phyloP scores from a whole-genome alignment of 2,797 vertebrate species.

The Sebastes nivosus region DNA sequence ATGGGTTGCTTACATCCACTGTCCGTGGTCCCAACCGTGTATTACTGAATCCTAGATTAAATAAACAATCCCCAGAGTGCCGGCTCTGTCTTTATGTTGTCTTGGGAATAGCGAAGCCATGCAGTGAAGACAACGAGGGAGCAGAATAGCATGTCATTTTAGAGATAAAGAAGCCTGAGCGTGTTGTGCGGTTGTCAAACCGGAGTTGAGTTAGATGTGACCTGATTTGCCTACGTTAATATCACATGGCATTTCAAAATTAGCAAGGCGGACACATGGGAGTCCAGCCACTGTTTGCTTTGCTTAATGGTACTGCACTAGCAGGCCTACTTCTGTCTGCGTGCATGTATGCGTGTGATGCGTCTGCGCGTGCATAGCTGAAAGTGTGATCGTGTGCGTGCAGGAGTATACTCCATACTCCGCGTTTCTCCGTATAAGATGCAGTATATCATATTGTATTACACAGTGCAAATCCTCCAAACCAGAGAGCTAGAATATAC shows the following conservation, averaged over 20 bases:
- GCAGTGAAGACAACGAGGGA: slow-evolving; percentile 22
- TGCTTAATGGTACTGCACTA: slow-evolving; percentile 47
- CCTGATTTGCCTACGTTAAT: slow-evolving; percentile 69
- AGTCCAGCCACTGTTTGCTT: slow-evolving; percentile 42
- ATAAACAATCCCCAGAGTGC: slow-evolving; percentile 48
- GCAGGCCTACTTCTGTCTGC: slow-evolving; percentile 1
- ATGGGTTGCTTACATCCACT: slow-evolving; percentile 56
- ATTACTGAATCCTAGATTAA: slow-evolving; percentile 42
- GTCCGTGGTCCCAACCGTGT: slow-evolving; percentile 15
- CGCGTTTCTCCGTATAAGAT: neutral
- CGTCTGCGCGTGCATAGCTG: neutral
- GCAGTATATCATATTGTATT: slow-evolving; percentile 61
- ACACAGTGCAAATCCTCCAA: slow-evolving; percentile 28
- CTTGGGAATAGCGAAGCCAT: slow-evolving; percentile 19
- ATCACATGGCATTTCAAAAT: slow-evolving; percentile 67
- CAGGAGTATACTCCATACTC: neutral
- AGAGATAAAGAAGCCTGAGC: slow-evolving; percentile 34
- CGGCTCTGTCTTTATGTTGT: slow-evolving; percentile 39
- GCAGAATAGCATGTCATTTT: slow-evolving; percentile 24
- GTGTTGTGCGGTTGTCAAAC: slow-evolving; percentile 61
- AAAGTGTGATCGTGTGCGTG: neutral
- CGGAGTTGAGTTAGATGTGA: slow-evolving; percentile 66
- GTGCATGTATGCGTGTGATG: slow-evolving; percentile 17
- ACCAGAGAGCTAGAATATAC: neutral
- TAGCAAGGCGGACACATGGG: slow-evolving; percentile 54